Base-by-base conservation (phyloP, 2,113 vertebrate genomes). In the Apaloderma vittatum region DNA sequence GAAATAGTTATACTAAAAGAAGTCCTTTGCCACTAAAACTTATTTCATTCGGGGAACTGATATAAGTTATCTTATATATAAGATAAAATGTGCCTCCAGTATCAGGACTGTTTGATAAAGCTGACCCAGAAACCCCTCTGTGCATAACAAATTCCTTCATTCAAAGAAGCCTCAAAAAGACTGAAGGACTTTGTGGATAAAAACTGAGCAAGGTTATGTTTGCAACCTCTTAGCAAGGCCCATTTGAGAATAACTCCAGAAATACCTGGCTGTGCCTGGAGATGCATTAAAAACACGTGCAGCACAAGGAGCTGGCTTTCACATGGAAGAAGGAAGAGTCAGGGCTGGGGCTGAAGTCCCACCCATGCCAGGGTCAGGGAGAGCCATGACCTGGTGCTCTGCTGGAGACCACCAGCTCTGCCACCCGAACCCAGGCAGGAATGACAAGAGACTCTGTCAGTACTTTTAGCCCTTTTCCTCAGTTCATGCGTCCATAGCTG, bases 121-220 rank as follows among this genome's bases (percentile, higher is more conserved):
- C 79, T 94, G 88, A 92, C 67, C 54, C 88, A 95, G 79, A 94
- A 96, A 87, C 15, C 5, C 4, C 9, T 63, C 65, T 91, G 61
- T 52, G 34, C n/a, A 77, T 26, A 89, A 59, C 18, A 46, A 95
- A 78, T 77, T 43, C 29, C 45, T 92, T 62, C 0, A 0, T 78
- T 82, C 90, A 91, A 92, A 92, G 63, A 43, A 78, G 5, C 52
- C 13, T 73, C 83, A 67, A 94, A 93, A 67, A 72, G 86, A 52
- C 1, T 0, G 8, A 87, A 93, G 48, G 37, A 63, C 26, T 87
- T 26, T 3, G 20, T 37, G 73, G 48, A 68, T 11, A 23, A 81
- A 93, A 91, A 24, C 1, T 0, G 6, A 84, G 72, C 46, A 15
- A 26, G 37, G 43, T 43, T 91, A 4, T 11, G 12, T 77, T 61